phyloP scores from a whole-genome alignment of 2,888 invertebrate species.

The Diadegma fenestrale region DNA sequence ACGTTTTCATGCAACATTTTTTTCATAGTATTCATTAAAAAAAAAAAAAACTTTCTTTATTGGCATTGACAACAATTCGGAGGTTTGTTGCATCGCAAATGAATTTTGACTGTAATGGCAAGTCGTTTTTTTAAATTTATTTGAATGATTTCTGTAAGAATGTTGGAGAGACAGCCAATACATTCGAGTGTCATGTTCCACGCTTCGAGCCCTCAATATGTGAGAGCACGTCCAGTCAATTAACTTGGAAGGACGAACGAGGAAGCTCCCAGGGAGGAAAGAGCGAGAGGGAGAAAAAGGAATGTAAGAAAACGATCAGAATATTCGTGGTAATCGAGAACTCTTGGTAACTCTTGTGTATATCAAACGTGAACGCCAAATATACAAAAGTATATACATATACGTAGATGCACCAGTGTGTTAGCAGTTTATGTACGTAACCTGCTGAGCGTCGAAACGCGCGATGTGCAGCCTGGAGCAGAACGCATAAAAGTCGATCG shows the following conservation, averaged over 20 bases:
- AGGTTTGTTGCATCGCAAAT: background rate
- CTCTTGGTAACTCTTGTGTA: slow-evolving; percentile 35
- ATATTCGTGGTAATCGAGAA: slow-evolving; percentile 51
- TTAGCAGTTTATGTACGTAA: slow-evolving; percentile 30
- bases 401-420: background rate
- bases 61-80: background rate
- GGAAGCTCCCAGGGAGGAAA: slow-evolving; percentile 47
- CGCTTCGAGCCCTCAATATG: background rate
- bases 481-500: slow-evolving; percentile 62
- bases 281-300: background rate
- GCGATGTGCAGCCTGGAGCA: slow-evolving; percentile 49
- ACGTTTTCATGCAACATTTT: too few relatives aligned
- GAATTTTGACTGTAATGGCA: background rate
- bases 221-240: slow-evolving; percentile 73
- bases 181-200: background rate
- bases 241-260: slow-evolving; percentile 69
- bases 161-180: background rate
- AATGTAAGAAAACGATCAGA: slow-evolving; percentile 1
- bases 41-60: background rate
- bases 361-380: slow-evolving; percentile 17
- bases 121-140: background rate
- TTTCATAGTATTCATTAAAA: too few relatives aligned
- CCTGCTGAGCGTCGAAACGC: slow-evolving; percentile 37
- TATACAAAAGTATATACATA: slow-evolving; percentile 8
- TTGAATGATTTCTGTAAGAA: background rate